Conservation (phyloP, 2,113 vertebrate species). For the Girardinichthys multiradiatus region DNA sequence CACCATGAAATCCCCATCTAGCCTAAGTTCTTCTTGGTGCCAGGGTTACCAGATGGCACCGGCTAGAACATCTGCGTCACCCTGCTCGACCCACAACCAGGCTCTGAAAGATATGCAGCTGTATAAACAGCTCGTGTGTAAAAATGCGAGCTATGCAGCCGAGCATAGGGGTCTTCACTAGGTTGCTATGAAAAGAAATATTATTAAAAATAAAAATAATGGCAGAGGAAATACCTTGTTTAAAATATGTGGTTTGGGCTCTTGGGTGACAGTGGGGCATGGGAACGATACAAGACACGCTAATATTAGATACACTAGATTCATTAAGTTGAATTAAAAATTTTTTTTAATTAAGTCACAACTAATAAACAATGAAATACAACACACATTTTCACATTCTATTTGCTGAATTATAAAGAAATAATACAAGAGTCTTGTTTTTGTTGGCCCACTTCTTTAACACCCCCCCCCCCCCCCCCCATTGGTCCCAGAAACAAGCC, state of each 20-base stretch:
- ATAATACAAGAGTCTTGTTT: background rate
- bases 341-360: background rate
- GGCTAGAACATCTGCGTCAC: constrained; percentile 60
- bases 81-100: constrained; percentile 41
- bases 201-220: constrained; percentile 72
- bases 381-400: too few species aligned
- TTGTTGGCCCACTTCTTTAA: background rate
- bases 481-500: background rate
- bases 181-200: constrained; percentile 62
- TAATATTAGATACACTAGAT: constrained; percentile 33
- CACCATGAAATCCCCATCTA: constrained; percentile 40
- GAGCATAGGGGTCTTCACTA: constrained; percentile 55
- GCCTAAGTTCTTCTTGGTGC: constrained; percentile 40
- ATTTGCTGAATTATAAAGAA: background rate
- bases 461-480: too few species aligned
- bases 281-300: constrained; percentile 63
- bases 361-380: background rate
- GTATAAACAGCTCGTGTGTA: constrained; percentile 72
- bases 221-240: constrained; percentile 61
- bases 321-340: constrained; percentile 15
- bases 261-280: constrained; percentile 62
- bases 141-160: constrained; percentile 72
- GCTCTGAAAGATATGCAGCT: constrained; percentile 68
- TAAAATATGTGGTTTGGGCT: constrained; percentile 51
- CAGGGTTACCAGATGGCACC: constrained; percentile 72